phyloP scores from a whole-genome alignment of 2,113 vertebrate species.

The Paracanthobrama guichenoti region DNA sequence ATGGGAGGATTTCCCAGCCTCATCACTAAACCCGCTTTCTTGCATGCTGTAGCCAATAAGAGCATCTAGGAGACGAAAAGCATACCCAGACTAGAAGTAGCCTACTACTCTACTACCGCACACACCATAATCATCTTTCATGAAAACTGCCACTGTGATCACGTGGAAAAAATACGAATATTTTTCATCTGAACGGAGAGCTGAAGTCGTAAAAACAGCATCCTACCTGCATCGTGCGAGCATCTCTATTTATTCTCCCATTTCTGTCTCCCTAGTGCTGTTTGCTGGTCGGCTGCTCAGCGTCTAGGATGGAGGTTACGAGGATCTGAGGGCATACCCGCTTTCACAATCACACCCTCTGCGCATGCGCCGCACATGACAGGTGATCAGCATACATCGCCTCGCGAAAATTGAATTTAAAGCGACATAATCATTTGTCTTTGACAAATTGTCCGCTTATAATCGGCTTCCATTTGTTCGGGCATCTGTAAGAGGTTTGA shows the following conservation, averaged over 20 bases:
- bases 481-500: background rate
- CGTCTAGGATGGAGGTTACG: conserved; percentile 55
- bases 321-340: conserved; percentile 62
- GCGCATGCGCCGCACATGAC: conserved; percentile 80
- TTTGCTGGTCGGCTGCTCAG: background rate
- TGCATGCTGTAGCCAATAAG: background rate
- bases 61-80: background rate
- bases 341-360: conserved; percentile 64
- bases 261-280: conserved; percentile 24
- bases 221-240: conserved; percentile 40
- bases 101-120: background rate
- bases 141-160: background rate
- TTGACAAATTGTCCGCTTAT: conserved; percentile 51
- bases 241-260: conserved; percentile 31
- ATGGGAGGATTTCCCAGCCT: conserved; percentile 40
- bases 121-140: background rate
- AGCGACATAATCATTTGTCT: conserved; percentile 67
- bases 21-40: conserved; percentile 46
- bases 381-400: conserved; percentile 77
- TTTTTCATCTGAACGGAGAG: background rate
- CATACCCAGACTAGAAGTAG: conserved; percentile 4
- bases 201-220: background rate
- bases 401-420: conserved; percentile 75
- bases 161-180: background rate
- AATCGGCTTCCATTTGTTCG: background rate